Evolutionary conservation across 23 tunicate species (phyloP).

Genomic region (Trididemnum nubilum): DNA sequence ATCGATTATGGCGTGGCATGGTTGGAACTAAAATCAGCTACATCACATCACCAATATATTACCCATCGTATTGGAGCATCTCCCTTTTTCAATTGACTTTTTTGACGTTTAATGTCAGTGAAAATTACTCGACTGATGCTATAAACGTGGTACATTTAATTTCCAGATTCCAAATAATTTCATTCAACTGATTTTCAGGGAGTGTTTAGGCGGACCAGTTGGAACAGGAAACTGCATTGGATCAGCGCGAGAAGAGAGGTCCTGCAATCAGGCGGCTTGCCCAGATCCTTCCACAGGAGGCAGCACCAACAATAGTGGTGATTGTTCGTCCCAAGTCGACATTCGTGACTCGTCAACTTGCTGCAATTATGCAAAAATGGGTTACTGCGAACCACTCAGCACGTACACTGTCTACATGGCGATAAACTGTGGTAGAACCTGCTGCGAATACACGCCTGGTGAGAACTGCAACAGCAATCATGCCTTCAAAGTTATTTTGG

Average conservation of each 20-base stretch:
- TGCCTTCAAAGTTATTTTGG: too few species aligned
- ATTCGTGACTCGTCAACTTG: not conserved
- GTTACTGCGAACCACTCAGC: conserved; percentile 17
- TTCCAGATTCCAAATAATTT: not conserved
- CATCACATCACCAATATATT: too few species aligned
- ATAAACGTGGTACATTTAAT: too few species aligned
- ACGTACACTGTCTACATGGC: conserved; percentile 10
- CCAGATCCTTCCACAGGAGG: not conserved
- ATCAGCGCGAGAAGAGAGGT: not conserved
- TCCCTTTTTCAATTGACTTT: too few species aligned
- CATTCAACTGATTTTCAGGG: not conserved
- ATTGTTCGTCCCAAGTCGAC: not conserved
- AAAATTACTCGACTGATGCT: too few species aligned
- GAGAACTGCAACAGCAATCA: not conserved
- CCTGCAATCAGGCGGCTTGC: conserved; percentile 11
- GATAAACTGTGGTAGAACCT: conserved; percentile 13
- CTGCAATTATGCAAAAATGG: not conserved
- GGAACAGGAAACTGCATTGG: conserved; percentile 31
- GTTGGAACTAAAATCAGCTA: too few species aligned
- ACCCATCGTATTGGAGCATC: too few species aligned
- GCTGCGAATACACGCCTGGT: conserved; percentile 27
- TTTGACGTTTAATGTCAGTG: too few species aligned
- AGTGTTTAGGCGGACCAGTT: conserved; percentile 4
- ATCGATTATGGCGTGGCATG: too few species aligned
- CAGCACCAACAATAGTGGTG: not conserved